Base-by-base conservation (phyloP, 2,888 invertebrate genomes). In the Yponomeuta plumbellus region DNA sequence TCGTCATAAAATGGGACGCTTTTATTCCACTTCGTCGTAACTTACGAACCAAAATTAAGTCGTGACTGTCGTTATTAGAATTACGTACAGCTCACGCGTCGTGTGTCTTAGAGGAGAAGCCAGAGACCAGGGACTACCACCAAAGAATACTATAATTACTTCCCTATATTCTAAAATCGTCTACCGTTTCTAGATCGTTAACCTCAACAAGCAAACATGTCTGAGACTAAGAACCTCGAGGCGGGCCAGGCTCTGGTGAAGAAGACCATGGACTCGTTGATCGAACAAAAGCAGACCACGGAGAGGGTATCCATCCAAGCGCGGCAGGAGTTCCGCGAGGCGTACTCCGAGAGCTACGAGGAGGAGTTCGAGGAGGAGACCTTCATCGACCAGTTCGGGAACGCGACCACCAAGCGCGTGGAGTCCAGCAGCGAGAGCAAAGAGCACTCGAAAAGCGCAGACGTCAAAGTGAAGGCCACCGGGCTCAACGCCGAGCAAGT, bases 331-430 rank as follows among this genome's bases (percentile, higher is more conserved):
- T 92, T 92, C 75, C 82, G 87, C 13, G 91, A 92, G 75, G 81
- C 83, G 3, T 92, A 83, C 72, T 80, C 86, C 68, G 86, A 90
- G 71, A 90, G 90, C 71, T 92, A 91, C 70, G 92, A 92, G 68
- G 92, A 92, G 70, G 91, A 90, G 69, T 90, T 89, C 61, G 86
- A 92, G 69, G 92, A 92, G 66, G 90, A 92, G 72, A 91, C 90
- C 20, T 86, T 85, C 68, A 92, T 80, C 22, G 92, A 92, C 71
- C 77, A 90, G 69, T 79, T 74, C 57, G 92, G 92, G 68, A 92
- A 92, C 68, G 83, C 79, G 66, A 89, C 90, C 6, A 91, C 91
- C 10, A 90, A 89, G 34, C 80, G 89, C 65, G 76, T 85, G 10
- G 92, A 92, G 69, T 85, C 91, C 1, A 92, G 92, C 75, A 88